Conservation (phyloP, 1,140 invertebrate species). For the Drosophila equinoxialis region DNA sequence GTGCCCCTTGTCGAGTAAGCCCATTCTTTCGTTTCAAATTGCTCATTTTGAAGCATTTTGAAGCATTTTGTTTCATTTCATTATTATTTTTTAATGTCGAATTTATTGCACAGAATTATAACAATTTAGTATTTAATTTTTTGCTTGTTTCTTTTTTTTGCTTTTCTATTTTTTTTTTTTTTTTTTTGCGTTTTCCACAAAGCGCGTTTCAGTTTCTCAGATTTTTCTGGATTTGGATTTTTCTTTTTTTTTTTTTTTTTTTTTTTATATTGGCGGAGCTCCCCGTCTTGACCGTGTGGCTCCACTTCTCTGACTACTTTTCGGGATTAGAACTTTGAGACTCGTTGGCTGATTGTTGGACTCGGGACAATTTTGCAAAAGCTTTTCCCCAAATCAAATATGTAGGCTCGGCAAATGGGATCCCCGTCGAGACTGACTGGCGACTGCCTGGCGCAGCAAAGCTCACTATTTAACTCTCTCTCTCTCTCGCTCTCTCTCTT, state of each 20-base stretch:
- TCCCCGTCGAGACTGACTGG: slow-evolving; percentile 52
- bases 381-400: slow-evolving; percentile 70
- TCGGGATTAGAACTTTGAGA: slow-evolving; percentile 38
- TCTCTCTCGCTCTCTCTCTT: slow-evolving; percentile 20
- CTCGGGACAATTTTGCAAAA: slow-evolving; percentile 52
- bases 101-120: not conserved
- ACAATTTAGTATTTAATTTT: slow-evolving; percentile 3
- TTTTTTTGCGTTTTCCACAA: slow-evolving; percentile 57
- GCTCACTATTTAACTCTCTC: slow-evolving; percentile 15
- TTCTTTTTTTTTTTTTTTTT: not conserved
- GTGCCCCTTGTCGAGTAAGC: not conserved
- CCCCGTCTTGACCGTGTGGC: slow-evolving; percentile 78
- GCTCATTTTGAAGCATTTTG: slow-evolving; percentile 8
- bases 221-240: slow-evolving; percentile 19
- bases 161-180: slow-evolving; percentile 23
- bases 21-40: slow-evolving; percentile 8
- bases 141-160: slow-evolving; percentile 6
- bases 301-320: slow-evolving; percentile 80
- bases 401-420: slow-evolving; percentile 55
- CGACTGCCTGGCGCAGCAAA: slow-evolving; percentile 61
- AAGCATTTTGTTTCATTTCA: slow-evolving; percentile 6
- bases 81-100: slow-evolving; percentile 12
- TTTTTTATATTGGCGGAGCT: slow-evolving; percentile 55
- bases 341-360: slow-evolving; percentile 42
- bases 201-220: slow-evolving; percentile 42